A percentile compares a stretch with the other conserved stretches of the same genome.
These are phyloP conservation scores for Dimorphilus gyrociliatus DNA, from an alignment of 2,888 invertebrate species.

Conservation along the genomic window DNA sequence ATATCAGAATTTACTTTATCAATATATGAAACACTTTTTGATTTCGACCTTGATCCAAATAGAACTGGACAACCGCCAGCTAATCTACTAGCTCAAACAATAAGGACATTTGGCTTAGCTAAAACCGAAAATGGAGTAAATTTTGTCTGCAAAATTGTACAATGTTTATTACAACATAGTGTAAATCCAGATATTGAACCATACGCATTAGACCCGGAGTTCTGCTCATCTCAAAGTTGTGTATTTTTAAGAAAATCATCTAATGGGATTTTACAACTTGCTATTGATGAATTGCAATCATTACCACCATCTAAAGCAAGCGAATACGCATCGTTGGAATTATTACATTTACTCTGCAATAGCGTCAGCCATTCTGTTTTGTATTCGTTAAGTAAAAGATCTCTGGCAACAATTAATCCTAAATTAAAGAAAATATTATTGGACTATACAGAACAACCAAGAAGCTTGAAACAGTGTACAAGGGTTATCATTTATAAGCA, in stretches of 20 bases:
- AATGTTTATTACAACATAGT: conserved; percentile 55
- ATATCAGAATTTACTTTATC: too few species aligned
- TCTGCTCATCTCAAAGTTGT: conserved; percentile 42
- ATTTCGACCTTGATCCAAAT: conserved; percentile 48
- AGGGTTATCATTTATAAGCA: conserved; percentile 53
- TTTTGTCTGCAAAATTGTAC: conserved; percentile 52
- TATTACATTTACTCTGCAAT: conserved; percentile 44
- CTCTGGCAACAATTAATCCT: conserved; percentile 43
- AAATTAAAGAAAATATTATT: too few species aligned
- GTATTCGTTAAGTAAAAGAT: conserved; percentile 34
- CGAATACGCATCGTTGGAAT: too few species aligned
- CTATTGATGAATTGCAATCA: too few species aligned
- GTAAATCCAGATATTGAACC: conserved; percentile 54
- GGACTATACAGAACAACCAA: conserved; percentile 49
- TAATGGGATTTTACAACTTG: conserved; percentile 47
- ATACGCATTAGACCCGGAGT: conserved; percentile 40
- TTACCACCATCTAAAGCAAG: too few species aligned
- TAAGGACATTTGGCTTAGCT: too few species aligned
- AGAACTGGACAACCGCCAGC: conserved; percentile 40
- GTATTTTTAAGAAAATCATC: conserved; percentile 41
- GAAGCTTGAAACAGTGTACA: conserved; percentile 54
- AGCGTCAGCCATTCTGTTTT: conserved; percentile 51
- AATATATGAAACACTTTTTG: conserved; percentile 39
- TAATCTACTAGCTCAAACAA: conserved; percentile 49
- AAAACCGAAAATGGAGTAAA: conserved; percentile 50